Evolutionary conservation across 2,888 invertebrate species (phyloP).

Genomic region (Microctonus hyperodae): DNA sequence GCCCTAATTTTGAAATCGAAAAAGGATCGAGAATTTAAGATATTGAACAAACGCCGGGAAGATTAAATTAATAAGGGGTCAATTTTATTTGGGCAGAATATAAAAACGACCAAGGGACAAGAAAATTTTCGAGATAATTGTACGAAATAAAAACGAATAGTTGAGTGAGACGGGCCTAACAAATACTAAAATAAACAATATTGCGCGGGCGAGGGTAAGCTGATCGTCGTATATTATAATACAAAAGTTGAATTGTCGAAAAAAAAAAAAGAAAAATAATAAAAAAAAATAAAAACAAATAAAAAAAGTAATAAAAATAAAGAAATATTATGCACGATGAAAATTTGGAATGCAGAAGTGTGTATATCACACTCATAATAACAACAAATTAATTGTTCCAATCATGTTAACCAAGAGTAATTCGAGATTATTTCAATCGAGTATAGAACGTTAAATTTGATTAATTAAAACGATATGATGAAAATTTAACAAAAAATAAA

Average conservation of each 20-base stretch:
- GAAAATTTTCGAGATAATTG: constrained; percentile 9
- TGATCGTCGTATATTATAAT: constrained; percentile 26
- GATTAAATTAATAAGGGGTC: constrained; percentile 34
- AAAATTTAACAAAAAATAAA: constrained; percentile 29
- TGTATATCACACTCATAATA: not conserved
- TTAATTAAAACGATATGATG: constrained; percentile 8
- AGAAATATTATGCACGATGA: not conserved
- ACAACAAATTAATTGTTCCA: not conserved
- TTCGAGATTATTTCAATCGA: constrained; percentile 19
- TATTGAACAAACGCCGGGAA: constrained; percentile 33
- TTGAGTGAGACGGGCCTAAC: constrained; percentile 40
- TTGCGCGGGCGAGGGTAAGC: constrained; percentile 29
- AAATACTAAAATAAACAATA: constrained; percentile 31
- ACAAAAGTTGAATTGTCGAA: not conserved
- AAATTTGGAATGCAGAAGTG: not conserved
- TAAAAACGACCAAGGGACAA: constrained; percentile 17
- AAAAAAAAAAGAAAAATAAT: not conserved
- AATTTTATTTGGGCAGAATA: constrained; percentile 15
- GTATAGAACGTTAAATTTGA: constrained; percentile 30
- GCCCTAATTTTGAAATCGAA: constrained; percentile 41
- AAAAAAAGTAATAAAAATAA: not conserved
- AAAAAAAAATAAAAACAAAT: not conserved
- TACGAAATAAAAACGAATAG: constrained; percentile 22
- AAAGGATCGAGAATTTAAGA: constrained; percentile 37
- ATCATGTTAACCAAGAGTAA: constrained; percentile 12